Base-by-base conservation (phyloP, 92 coral and sea anemone genomes). In the Epizoanthus scotinus region DNA sequence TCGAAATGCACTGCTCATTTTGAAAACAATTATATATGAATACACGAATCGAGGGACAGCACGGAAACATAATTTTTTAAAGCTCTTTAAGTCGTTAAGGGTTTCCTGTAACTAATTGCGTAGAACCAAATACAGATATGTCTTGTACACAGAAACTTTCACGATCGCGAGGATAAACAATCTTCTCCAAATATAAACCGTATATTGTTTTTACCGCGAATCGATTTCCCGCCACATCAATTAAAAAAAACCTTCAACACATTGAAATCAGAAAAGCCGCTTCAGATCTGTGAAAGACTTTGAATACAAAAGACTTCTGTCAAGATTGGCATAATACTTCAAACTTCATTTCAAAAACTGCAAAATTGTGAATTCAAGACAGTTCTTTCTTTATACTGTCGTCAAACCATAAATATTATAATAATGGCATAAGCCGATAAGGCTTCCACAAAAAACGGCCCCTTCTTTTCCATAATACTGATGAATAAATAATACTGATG, bases 401-500 rank as follows among this genome's bases (percentile, higher is more conserved):
- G 36, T 63, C 55, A 71, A 42, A 55, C 57, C 27, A 52, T 55
- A 27, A 38, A 31, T 27, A 26, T 8, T 60, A n/a, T n/a, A n/a
- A n/a, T n/a, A n/a, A n/a, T n/a, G n/a, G n/a, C n/a, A n/a, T n/a
- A n/a, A 29, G 54, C 53, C 10, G 26, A 19, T 71, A 38, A 57
- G 36, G 72, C 59, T 8, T 26, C 34, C 50, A 3, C 50, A 58
- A 17, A 36, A 34, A 81, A 28, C 56, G 21, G 29, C 53, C 29
- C 57, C 22, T 56, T 44, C 58, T 38, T 38, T 28, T 57, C 60
- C 85, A 82, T 56, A 78, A 78, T 40, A 49, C 81, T 78, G 72
- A 90, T 90, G 65, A 87, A 90, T 92, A 85, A 92, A 75, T 82
- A 61, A 87, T 86, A 52, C 81, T 57, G 58, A 84, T 63, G 85